Evolutionary conservation across 2,888 invertebrate genomes (phyloP), one percentile per base, ranked within the genome.

Genomic region (Pachycephus smyrnensis): DNA sequence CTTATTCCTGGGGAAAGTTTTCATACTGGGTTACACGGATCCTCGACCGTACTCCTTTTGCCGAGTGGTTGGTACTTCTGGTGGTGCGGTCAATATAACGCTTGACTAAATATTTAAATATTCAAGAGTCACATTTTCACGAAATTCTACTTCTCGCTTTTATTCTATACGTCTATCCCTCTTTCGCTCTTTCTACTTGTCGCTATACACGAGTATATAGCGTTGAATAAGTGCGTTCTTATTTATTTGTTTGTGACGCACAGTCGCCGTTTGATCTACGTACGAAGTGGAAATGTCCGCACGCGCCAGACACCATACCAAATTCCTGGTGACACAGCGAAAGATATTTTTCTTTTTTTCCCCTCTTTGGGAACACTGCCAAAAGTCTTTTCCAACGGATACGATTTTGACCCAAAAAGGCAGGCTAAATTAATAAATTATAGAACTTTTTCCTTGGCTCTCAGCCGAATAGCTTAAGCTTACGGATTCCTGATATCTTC

Each of bases 361-460:
- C 79, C 79, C 33, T 74, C 77, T 79, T 71, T 78, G 87, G 89
- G 88, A 89, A 86, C 79, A 80, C 81, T 86, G 89, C 89, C 90
- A 90, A 80, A 80, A 75, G 73, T 23, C 73, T 71, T 33, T n/a
- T 71, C 85, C 83, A 84, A 79, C 77, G 79, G 84, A 88, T 88
- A 88, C 86, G 83, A 84, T 86, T 82, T 84, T 89, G 90, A 90
- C 89, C 89, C 87, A 90, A 91, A 90, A 91, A 90, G 87, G 84
- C 85, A 87, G 85, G 87, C 85, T 89, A 89, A 90, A 90, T 90
- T 90, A 90, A 90, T 90, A 89, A 90, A 90, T 90, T 88, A 88
- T 86, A 82, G 83, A 84, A 86, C 83, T 85, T 84, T 86, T 85
- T 79, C 83, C 81, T 88, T 90, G 90, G 89, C 90, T 87, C 83